Base-by-base conservation (phyloP, 2,797 vertebrate genomes). In the Euphonia xanthogaster region DNA sequence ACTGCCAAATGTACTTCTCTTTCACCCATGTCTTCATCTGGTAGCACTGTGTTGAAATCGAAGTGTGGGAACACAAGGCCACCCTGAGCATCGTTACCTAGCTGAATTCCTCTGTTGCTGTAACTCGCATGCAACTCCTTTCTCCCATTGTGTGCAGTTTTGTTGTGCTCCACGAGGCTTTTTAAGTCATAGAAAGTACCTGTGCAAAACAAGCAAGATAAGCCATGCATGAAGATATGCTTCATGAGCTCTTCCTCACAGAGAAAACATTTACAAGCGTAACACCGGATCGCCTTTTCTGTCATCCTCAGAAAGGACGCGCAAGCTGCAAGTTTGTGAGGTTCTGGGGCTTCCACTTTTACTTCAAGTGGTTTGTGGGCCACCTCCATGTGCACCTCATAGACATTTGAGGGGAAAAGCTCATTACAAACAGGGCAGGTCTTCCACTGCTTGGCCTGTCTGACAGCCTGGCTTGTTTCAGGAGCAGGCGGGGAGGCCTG, bases 381-480 rank as follows among this genome's bases (percentile, higher is more conserved):
- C 14, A 99, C 98, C 53, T 99, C 98, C 95, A 99, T 98, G 74
- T 99, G 99, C 54, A 99, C 98, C 93, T 99, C 98, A 10, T 99
- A 99, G 50, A 99, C 98, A 8, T 98, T 99, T 19, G 99, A 99
- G 0, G 99, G 99, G 89, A 99, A 99, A 33, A 99, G 99, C 91
- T 99, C 99, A 3, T 99, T 99, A 96, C 99, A 99, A 73, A 99
- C 98, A 1, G 99, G 99, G 82, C 99, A 99, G 2, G 99, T 99
- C 79, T 99, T 99, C 99, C 99, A 99, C 91, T 99, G 99, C 96
- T 99, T 99, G 9, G 99, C 98, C 95, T 98, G 98, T 40, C 95
- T 98, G 68, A 96, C 45, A 11, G 85, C 95, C 35, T 95, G 94
- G 25, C 51, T 94, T 2, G 95, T 66, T 40, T 97, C 96, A 18